Percentiles rank a stretch among this genome's conserved stretches.
phyloP scores from a whole-genome alignment of 2,113 vertebrate genomes.

The Ahaetulla prasina region DNA sequence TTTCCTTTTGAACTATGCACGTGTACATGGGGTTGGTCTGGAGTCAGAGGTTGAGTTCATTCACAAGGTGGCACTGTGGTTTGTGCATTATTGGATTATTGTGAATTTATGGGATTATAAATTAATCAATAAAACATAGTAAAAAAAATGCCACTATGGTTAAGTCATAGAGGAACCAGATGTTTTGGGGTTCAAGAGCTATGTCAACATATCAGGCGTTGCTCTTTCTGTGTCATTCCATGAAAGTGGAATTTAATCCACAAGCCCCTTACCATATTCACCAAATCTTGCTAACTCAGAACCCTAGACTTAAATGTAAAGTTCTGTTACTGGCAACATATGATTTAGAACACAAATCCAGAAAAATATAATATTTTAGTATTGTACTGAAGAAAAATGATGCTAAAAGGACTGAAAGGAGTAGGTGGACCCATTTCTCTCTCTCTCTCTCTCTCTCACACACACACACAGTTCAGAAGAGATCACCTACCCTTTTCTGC shows the following conservation, averaged over 20 bases:
- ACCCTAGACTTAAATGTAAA: neutral
- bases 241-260: constrained; percentile 9
- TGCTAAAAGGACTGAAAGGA: neutral
- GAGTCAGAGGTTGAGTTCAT: neutral
- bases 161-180: neutral
- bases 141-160: neutral
- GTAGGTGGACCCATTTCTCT: neutral
- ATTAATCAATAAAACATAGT: neutral
- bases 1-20: neutral
- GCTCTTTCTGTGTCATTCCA: neutral
- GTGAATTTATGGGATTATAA: neutral
- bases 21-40: neutral
- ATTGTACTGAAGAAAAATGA: neutral
- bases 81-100: neutral
- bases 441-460: no score
- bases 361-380: neutral
- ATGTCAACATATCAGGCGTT: neutral
- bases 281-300: neutral
- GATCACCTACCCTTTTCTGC: neutral
- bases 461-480: neutral
- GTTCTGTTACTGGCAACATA: constrained; percentile 9
- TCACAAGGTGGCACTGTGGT: neutral
- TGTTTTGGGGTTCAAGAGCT: neutral
- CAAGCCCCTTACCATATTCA: constrained; percentile 11
- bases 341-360: neutral